These are phyloP conservation scores for Cryptosula pallasiana DNA, from an alignment of 2,888 invertebrate genomes.

Conservation along the genomic window DNA sequence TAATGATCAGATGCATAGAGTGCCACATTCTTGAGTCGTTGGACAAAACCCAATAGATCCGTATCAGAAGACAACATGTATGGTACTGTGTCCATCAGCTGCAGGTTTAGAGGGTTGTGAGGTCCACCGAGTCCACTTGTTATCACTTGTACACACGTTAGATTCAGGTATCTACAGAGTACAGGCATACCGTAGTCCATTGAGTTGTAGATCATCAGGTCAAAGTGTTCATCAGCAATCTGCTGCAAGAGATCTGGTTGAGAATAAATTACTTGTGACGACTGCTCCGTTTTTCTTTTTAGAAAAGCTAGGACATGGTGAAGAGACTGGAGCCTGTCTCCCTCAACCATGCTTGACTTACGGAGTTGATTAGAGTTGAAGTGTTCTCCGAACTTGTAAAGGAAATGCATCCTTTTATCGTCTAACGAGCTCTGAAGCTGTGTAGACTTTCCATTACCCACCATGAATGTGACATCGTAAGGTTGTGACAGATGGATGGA, in stretches of 20 bases:
- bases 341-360: neutral
- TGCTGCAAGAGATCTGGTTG: neutral
- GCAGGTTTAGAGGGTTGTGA: neutral
- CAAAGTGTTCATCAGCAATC: neutral
- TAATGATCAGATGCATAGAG: neutral
- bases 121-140: neutral
- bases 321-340: neutral
- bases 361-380: neutral
- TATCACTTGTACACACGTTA: conserved; percentile 11
- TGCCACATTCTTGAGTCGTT: neutral
- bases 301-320: neutral
- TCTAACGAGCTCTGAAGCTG: neutral
- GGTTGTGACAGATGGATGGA: neutral
- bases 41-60: neutral
- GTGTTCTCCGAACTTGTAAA: neutral
- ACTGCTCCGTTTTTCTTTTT: neutral
- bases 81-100: conserved; percentile 10
- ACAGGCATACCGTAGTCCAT: conserved; percentile 22
- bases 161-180: neutral
- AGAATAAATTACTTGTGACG: neutral
- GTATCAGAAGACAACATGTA: neutral
- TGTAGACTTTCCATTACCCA: too few relatives aligned
- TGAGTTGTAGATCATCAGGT: conserved; percentile 2
- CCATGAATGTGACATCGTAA: neutral
- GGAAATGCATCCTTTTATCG: neutral